These are phyloP conservation scores for Latrodectus elegans DNA, from an alignment of 2,888 invertebrate species.

Conservation along the genomic window DNA sequence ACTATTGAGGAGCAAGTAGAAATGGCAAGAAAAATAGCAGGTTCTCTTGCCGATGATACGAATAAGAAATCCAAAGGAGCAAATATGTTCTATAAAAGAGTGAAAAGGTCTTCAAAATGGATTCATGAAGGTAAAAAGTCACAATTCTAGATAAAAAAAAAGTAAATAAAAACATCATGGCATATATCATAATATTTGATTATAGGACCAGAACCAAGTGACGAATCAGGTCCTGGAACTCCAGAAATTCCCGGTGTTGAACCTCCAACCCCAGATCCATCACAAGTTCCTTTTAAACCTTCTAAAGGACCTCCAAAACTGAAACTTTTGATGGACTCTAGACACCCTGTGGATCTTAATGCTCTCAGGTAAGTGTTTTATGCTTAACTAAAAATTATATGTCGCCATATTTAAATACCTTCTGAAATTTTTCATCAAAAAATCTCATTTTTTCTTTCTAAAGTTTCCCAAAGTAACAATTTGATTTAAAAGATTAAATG, in stretches of 20 bases:
- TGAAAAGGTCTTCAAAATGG: constrained; percentile 95
- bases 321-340: constrained; percentile 85
- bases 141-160: neutral
- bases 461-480: too few relatives aligned
- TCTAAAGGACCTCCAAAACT: constrained; percentile 75
- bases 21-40: constrained; percentile 91
- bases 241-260: constrained; percentile 49
- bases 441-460: too few relatives aligned
- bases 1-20: constrained; percentile 98
- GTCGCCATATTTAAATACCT: neutral
- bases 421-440: too few relatives aligned
- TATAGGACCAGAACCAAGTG: constrained; percentile 57
- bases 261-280: constrained; percentile 48
- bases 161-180: neutral
- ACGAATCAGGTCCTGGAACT: constrained; percentile 51
- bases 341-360: constrained; percentile 81
- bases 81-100: constrained; percentile 96
- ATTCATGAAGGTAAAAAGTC: constrained; percentile 79
- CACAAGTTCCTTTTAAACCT: constrained; percentile 43
- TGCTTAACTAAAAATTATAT: neutral
- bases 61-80: constrained; percentile 96
- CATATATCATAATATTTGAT: neutral
- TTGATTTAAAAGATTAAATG: too few relatives aligned
- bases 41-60: constrained; percentile 91
- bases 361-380: constrained; percentile 75